Evolutionary conservation across 1,140 invertebrate genomes (phyloP), one percentile per base, ranked within the genome.

Genomic region (Zaprionus ornatus): DNA sequence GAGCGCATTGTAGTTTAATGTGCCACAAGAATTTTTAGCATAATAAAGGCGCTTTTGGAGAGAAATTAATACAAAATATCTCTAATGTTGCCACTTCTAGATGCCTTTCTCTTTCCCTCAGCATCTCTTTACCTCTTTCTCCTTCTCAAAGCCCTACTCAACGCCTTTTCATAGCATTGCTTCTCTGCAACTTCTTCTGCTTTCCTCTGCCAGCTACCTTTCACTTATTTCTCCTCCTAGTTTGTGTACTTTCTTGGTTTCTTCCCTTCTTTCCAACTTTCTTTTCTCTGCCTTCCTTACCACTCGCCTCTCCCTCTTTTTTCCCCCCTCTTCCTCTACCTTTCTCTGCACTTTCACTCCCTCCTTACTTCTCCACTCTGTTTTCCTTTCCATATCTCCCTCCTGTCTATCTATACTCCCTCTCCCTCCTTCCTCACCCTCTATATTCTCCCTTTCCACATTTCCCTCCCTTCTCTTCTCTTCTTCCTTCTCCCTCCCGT

Each of bases 1-100:
- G 7, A 2, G 7, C 40, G n/a, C n/a, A 17, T 17, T 45, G n/a
- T 6, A 13, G 9, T 50, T 50, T 50, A 23, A 50, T 23, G 3
- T 23, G 45, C 45, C 48, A 23, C 27, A 62, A 62, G 19, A 3
- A 48, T 62, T 35, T 62, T 62, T 62, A 17, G 42, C 27, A 52
- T 63, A 63, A n/a, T 23, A 23, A 48, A 48, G 29, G 1, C 2
- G 32, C 2, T 17, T 45, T 45, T 45, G 6, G n/a, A 9, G 19
- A 62, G 60, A 45, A n/a, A n/a, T n/a, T n/a, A n/a, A n/a, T 32
- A 52, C 19, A 37, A 63, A 35, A 48, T 21, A 21, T 21, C 7
- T 50, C 10, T 4, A 48, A 48, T 48, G 19, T 42, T 42, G 6
- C n/a, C 7, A 1, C 37, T 12, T 32, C 10, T 32, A 6, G 32